A percentile compares a stretch with the other conserved stretches of the same genome.
phyloP scores from a whole-genome alignment of 64 coral and sea anemone genomes.

The Orbicella faveolata region DNA sequence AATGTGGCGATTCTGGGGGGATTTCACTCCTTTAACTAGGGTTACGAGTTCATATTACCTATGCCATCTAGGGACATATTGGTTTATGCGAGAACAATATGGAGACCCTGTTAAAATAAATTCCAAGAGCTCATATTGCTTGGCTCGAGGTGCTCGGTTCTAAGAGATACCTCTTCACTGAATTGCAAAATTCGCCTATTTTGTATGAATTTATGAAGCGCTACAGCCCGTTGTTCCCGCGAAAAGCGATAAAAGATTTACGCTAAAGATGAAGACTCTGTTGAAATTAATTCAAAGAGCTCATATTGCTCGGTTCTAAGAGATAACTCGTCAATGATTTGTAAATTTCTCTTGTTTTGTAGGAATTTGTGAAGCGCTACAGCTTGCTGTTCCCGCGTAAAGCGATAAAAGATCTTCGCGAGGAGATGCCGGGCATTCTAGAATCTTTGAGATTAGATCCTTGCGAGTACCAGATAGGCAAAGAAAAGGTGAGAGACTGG shows the following conservation, averaged over 20 bases:
- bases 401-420: slow-evolving; percentile 40
- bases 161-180: neutral
- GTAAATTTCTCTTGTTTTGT: neutral
- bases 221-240: slow-evolving; percentile 81
- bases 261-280: neutral
- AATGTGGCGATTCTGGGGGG: too few relatives aligned
- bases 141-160: neutral
- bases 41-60: too few relatives aligned
- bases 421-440: slow-evolving; percentile 59
- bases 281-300: neutral
- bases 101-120: neutral
- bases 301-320: neutral
- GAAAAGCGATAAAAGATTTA: slow-evolving; percentile 38
- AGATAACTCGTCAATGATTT: neutral
- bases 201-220: slow-evolving; percentile 84
- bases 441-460: slow-evolving; percentile 64
- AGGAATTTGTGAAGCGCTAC: slow-evolving; percentile 92
- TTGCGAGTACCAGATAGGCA: slow-evolving; percentile 85
- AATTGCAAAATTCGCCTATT: neutral
- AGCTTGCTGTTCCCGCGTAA: slow-evolving; percentile 76
- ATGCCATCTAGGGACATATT: too few relatives aligned
- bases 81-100: too few relatives aligned
- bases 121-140: neutral
- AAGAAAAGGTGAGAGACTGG: slow-evolving; percentile 68
- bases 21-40: too few relatives aligned